Evolutionary conservation across 2,888 invertebrate genomes (phyloP).

Genomic region (Diarsia mendica): DNA sequence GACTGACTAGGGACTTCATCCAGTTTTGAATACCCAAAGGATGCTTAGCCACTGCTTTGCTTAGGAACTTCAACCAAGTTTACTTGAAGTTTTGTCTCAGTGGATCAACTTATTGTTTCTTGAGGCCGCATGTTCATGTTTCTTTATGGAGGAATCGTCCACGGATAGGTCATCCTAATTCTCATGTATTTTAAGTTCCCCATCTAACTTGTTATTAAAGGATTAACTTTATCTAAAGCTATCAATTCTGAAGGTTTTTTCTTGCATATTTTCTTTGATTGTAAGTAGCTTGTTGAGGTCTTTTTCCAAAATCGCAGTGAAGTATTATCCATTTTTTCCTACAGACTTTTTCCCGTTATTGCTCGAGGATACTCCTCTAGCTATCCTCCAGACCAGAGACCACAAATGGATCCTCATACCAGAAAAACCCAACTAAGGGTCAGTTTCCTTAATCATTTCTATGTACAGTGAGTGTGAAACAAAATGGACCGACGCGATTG

Average conservation of each 20-base stretch:
- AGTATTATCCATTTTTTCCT: neutral
- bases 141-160: neutral
- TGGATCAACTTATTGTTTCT: neutral
- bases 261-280: neutral
- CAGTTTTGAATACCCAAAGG: neutral
- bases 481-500: neutral
- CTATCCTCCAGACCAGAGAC: neutral
- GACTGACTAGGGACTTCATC: too few relatives aligned
- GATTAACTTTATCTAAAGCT: neutral
- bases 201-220: neutral
- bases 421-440: constrained; percentile 12
- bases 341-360: neutral
- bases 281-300: neutral
- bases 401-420: neutral
- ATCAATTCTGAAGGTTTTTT: neutral
- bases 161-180: neutral
- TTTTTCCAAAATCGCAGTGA: neutral
- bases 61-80: neutral
- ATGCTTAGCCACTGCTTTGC: too few relatives aligned
- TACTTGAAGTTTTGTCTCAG: neutral
- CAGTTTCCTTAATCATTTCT: constrained; percentile 7
- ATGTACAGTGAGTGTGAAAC: neutral
- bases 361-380: neutral
- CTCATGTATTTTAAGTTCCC: neutral
- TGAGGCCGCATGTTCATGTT: neutral